Percentiles rank a stretch among this genome's conserved stretches.
These are phyloP conservation scores for Hyphantria cunea DNA, from an alignment of 1,140 invertebrate species.

Conservation along the genomic window DNA sequence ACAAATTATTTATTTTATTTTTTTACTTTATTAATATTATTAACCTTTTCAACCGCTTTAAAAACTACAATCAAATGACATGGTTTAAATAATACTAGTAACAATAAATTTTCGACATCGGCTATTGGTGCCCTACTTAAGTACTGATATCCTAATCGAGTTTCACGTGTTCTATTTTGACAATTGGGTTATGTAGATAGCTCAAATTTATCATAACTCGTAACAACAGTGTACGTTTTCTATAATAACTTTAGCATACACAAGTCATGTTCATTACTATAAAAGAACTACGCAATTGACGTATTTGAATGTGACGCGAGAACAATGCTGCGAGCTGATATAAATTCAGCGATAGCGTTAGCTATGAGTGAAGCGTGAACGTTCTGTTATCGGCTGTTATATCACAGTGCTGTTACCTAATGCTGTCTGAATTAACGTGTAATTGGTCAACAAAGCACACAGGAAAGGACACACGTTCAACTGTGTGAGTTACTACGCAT, in stretches of 20 bases:
- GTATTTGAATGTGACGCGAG: constrained; percentile 19
- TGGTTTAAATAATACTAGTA: neutral
- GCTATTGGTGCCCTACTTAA: constrained; percentile 51
- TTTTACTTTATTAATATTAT: too few relatives aligned
- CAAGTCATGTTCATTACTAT: constrained; percentile 16
- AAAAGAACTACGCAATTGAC: constrained; percentile 7
- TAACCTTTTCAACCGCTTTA: too few relatives aligned
- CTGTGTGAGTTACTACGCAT: too few relatives aligned
- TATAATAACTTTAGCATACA: neutral
- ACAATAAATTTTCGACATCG: constrained; percentile 3
- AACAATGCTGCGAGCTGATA: constrained; percentile 24
- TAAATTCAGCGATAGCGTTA: constrained; percentile 32
- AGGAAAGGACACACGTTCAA: neutral
- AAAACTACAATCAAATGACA: too few relatives aligned
- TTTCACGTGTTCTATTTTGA: constrained; percentile 27
- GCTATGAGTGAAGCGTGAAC: constrained; percentile 32
- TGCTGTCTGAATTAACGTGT: constrained; percentile 42
- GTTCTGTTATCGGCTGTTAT: constrained; percentile 37
- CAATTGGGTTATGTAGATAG: constrained; percentile 22
- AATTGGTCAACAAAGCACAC: constrained; percentile 49
- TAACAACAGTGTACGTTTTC: too few relatives aligned
- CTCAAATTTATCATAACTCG: neutral
- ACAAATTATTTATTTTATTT: too few relatives aligned
- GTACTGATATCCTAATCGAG: constrained; percentile 46
- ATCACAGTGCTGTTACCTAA: constrained; percentile 44